Evolutionary conservation across 2,888 invertebrate genomes (phyloP).

Genomic region (Luperina nickerlii): DNA sequence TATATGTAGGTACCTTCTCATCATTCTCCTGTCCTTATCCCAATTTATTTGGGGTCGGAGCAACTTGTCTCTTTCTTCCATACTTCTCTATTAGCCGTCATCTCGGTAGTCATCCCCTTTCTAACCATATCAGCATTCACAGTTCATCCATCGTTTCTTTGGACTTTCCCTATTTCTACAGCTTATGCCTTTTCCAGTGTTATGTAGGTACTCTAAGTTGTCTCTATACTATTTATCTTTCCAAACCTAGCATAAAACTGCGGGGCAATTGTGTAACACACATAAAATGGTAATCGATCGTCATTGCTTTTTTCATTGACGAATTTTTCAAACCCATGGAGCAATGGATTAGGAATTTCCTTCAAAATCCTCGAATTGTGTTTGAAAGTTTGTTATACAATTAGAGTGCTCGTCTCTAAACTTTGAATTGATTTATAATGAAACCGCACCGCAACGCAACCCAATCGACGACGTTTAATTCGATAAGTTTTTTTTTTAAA

Average conservation of each 20-base stretch:
- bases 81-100: no score
- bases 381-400: not conserved
- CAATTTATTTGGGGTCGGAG: no score
- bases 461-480: constrained; percentile 19
- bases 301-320: not conserved
- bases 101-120: no score
- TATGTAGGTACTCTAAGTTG: not conserved
- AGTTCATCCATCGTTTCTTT: no score
- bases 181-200: not conserved
- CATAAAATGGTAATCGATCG: not conserved
- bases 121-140: no score
- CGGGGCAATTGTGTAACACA: not conserved
- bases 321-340: not conserved
- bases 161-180: no score
- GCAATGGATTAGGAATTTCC: not conserved
- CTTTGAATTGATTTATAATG: constrained; percentile 8
- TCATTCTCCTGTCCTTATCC: no score
- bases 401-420: not conserved
- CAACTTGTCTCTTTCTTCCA: no score
- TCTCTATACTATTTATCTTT: not conserved
- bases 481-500: not conserved
- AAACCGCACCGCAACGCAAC: constrained; percentile 10
- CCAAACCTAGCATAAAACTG: not conserved
- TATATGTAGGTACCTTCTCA: no score
- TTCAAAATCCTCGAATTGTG: not conserved